Evolutionary conservation across 2,113 vertebrate genomes (phyloP).

Genomic region (Ptyas mucosa): DNA sequence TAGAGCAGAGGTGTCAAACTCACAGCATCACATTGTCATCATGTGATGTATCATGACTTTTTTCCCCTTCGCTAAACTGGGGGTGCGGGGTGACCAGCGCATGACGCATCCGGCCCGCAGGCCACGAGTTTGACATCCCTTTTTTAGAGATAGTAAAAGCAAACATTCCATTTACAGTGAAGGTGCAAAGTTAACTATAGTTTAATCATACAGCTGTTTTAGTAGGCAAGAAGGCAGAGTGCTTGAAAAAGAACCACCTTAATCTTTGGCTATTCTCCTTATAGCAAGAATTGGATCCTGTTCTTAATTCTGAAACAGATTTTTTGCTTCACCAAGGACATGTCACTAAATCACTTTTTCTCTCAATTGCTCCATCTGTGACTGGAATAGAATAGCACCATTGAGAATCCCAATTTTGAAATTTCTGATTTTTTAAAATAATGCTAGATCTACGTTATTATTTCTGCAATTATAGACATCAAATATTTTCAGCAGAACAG

Average conservation of each 20-base stretch:
- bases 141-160: background rate
- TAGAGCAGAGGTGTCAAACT: no score
- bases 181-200: background rate
- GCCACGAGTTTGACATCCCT: no score
- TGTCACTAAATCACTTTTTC: no score
- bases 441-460: background rate
- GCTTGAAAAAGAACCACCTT: background rate
- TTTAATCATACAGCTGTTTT: background rate
- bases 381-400: background rate
- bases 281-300: no score
- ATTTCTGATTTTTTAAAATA: background rate
- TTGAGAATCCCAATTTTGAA: background rate
- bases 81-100: no score
- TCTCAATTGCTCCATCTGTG: background rate
- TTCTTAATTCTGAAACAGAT: background rate
- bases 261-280: background rate
- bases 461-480: background rate
- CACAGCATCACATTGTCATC: no score
- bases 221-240: background rate
- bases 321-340: background rate
- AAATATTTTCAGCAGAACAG: background rate
- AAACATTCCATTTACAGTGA: background rate
- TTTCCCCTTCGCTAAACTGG: no score
- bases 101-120: no score
- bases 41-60: no score